Percentiles rank a stretch among this genome's conserved stretches.
Evolutionary conservation across 2,888 invertebrate genomes (phyloP).

Genomic region (Ellobium chinense): DNA sequence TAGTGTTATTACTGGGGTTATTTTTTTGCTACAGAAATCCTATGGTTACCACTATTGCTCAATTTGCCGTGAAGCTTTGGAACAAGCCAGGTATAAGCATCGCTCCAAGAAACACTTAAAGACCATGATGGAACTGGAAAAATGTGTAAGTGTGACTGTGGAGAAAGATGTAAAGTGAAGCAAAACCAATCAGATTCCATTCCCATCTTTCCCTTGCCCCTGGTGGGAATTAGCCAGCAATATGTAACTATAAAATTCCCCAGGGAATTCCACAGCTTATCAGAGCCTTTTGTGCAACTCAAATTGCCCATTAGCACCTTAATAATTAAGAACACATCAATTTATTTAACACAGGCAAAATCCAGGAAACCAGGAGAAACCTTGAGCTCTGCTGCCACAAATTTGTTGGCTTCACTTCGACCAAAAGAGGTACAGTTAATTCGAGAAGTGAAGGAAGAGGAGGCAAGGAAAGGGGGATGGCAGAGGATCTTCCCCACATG

Average conservation of each 20-base stretch:
- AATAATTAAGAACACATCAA: too few species aligned
- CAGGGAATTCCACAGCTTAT: too few species aligned
- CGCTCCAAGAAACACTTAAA: slow-evolving; percentile 10
- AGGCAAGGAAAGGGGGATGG: slow-evolving; percentile 91
- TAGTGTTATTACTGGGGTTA: too few species aligned
- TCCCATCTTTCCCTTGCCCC: too few species aligned
- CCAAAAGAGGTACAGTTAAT: slow-evolving; percentile 89
- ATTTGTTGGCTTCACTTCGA: slow-evolving; percentile 80
- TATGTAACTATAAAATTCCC: too few species aligned
- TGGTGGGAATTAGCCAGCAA: too few species aligned
- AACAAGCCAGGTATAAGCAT: background rate
- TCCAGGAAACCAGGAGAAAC: slow-evolving; percentile 46
- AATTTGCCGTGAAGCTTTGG: slow-evolving; percentile 14
- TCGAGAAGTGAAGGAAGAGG: slow-evolving; percentile 87
- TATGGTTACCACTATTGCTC: slow-evolving; percentile 31
- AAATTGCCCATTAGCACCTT: too few species aligned
- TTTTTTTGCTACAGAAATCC: slow-evolving; percentile 24
- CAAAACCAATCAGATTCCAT: too few species aligned
- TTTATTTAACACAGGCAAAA: too few species aligned
- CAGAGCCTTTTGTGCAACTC: too few species aligned
- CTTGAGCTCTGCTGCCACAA: too few species aligned
- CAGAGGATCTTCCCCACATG: slow-evolving; percentile 93
- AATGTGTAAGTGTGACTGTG: slow-evolving; percentile 22
- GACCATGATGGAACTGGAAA: slow-evolving; percentile 22
- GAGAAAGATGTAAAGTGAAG: too few species aligned